Base-by-base conservation (phyloP, 2,797 vertebrate genomes). In the Limnodromus scolopaceus region DNA sequence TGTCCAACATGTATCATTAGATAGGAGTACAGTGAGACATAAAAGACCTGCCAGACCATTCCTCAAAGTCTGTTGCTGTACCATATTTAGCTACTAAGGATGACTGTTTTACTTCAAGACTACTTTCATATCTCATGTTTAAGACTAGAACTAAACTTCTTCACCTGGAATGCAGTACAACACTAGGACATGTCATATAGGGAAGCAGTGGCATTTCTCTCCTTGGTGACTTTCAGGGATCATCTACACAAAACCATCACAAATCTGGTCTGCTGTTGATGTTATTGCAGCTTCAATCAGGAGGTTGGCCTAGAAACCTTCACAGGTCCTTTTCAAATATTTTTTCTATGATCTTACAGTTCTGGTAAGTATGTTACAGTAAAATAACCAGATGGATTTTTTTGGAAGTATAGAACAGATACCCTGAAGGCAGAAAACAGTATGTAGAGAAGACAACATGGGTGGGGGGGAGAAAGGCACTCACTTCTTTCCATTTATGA, bases 351-450 rank as follows among this genome's bases (percentile, higher is more conserved):
- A 92, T 95, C 88, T 95, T 96, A 93, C 93, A 94, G 93, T 84
- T 96, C 94, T 96, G 72, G 58, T 95, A 96, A 96, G 76, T 38
- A 80, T 88, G 90, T 90, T 94, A 93, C 85, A 95, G 95, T 87
- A 94, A 97, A 96, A 94, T 96, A 96, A 94, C 88, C 93, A 97
- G 95, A 95, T 96, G 95, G 94, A 92, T 84, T 88, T 97, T 95
- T 95, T 94, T 86, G 49, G 93, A 96, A 96, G 77, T 88, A 96
- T 94, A 92, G 93, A 96, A 87, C 61, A 95, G 90, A 96, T 96
- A 97, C 95, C 96, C 96, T 96, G 87, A 97, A 96, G 96, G 94
- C 95, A 97, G 88, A 90, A 96, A 96, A 81, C 92, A 92, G 57
- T 94, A 70, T 87, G 90, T 82, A 63, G 94, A 95, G 96, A 95